phyloP scores from a whole-genome alignment of 2,888 invertebrate genomes.

The Rhaphigaster nebulosa region DNA sequence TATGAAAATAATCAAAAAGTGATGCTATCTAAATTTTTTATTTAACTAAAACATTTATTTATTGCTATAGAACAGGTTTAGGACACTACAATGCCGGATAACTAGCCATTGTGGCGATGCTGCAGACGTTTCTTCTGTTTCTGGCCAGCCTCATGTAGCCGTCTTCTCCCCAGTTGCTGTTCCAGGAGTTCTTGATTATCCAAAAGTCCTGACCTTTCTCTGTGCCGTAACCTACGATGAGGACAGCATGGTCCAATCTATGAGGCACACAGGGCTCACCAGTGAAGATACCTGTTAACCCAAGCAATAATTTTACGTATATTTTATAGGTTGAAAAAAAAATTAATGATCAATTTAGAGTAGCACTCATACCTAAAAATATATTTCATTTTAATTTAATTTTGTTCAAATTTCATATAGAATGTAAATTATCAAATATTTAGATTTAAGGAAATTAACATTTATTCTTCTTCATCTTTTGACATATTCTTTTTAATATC shows the following conservation, averaged over 20 bases:
- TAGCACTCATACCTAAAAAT: too few species aligned
- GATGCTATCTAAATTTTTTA: not conserved
- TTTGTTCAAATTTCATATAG: too few species aligned
- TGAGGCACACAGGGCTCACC: not conserved
- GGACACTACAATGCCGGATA: not conserved
- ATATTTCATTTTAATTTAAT: too few species aligned
- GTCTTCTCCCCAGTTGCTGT: slow-evolving; percentile 49
- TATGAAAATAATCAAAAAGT: not conserved
- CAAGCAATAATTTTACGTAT: not conserved
- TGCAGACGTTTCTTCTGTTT: slow-evolving; percentile 30
- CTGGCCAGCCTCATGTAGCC: slow-evolving; percentile 52
- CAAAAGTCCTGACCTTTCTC: slow-evolving; percentile 44
- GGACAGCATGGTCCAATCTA: slow-evolving; percentile 53
- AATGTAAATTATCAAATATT: too few species aligned
- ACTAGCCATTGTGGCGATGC: slow-evolving; percentile 45
- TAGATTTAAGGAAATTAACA: too few species aligned
- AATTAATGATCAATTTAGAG: too few species aligned
- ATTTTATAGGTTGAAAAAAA: not conserved
- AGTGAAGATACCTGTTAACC: not conserved
- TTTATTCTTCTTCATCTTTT: too few species aligned
- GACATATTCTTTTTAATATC: too few species aligned
- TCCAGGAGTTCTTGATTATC: slow-evolving; percentile 53
- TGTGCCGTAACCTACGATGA: slow-evolving; percentile 49
- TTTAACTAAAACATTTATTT: not conserved
- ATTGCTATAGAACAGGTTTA: not conserved